Percentiles rank a stretch among this genome's conserved stretches.
phyloP scores from a whole-genome alignment of 2,888 invertebrate species.

The Cephus runcator region DNA sequence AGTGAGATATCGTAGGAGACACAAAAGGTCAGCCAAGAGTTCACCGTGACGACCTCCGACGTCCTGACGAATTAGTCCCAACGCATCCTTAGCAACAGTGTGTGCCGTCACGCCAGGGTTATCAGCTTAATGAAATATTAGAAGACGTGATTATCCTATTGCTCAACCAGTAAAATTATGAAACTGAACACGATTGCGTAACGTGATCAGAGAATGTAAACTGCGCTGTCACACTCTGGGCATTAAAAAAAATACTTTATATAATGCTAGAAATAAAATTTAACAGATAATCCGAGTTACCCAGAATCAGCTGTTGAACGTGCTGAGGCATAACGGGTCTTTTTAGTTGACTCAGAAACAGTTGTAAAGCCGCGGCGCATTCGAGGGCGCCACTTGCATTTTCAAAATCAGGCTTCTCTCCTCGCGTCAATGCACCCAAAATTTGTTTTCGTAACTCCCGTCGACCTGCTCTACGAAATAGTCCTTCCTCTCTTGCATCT shows the following conservation, averaged over 20 bases:
- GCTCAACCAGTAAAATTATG: too few species aligned
- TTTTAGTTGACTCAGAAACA: conserved; percentile 60
- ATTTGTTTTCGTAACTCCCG: conserved; percentile 42
- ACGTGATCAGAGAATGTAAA: too few species aligned
- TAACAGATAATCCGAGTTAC: conserved; percentile 41
- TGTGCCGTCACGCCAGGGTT: conserved; percentile 64
- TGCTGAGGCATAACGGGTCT: conserved; percentile 64
- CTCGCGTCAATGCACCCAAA: conserved; percentile 43
- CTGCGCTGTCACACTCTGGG: too few species aligned
- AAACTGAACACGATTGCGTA: too few species aligned
- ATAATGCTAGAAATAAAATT: not conserved
- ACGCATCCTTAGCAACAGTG: conserved; percentile 66
- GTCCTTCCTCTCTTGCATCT: conserved; percentile 54
- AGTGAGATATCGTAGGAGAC: conserved; percentile 64
- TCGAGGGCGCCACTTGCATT: conserved; percentile 54
- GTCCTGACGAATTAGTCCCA: conserved; percentile 66
- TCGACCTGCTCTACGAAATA: conserved; percentile 48
- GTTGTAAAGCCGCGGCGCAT: conserved; percentile 64
- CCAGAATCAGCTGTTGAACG: conserved; percentile 66
- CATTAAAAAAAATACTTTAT: too few species aligned
- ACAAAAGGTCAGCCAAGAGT: conserved; percentile 60
- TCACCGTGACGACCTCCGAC: conserved; percentile 62
- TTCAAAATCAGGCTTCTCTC: conserved; percentile 43
- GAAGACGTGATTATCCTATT: too few species aligned
- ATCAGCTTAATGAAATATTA: conserved; percentile 47